Conservation (phyloP, 2,888 invertebrate genomes). For the Epistrophe grossulariae region DNA sequence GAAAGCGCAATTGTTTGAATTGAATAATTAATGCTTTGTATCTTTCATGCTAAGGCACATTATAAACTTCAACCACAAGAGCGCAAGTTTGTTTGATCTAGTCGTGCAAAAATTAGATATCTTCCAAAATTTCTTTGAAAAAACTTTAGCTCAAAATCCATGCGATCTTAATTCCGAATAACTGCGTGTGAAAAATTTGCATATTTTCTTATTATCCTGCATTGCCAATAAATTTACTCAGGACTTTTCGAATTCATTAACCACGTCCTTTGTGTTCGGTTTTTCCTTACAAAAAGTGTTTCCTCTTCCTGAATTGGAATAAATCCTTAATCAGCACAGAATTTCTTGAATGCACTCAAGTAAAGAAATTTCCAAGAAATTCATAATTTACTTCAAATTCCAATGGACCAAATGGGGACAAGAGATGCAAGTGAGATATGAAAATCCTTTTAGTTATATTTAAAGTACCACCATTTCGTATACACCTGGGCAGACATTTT, state of each 20-base stretch:
- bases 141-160: not conserved
- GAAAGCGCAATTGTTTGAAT: no score
- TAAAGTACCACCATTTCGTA: not conserved
- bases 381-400: conserved; percentile 26
- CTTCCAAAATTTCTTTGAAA: no score
- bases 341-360: not conserved
- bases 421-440: not conserved
- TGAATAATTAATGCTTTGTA: no score
- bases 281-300: not conserved
- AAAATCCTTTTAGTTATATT: conserved; percentile 5
- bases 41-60: no score
- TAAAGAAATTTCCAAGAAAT: conserved; percentile 1
- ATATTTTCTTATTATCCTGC: conserved; percentile 3
- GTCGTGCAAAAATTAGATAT: no score
- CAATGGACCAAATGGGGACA: conserved; percentile 18
- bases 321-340: not conserved
- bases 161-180: not conserved
- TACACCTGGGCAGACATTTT: not conserved
- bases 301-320: not conserved
- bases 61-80: no score
- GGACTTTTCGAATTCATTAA: not conserved
- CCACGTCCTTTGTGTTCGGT: not conserved
- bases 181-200: not conserved
- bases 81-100: no score
- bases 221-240: not conserved